Percentiles rank a stretch among this genome's conserved stretches.
Conservation (phyloP, 2,888 invertebrate species). For the Morpho deidamia region DNA sequence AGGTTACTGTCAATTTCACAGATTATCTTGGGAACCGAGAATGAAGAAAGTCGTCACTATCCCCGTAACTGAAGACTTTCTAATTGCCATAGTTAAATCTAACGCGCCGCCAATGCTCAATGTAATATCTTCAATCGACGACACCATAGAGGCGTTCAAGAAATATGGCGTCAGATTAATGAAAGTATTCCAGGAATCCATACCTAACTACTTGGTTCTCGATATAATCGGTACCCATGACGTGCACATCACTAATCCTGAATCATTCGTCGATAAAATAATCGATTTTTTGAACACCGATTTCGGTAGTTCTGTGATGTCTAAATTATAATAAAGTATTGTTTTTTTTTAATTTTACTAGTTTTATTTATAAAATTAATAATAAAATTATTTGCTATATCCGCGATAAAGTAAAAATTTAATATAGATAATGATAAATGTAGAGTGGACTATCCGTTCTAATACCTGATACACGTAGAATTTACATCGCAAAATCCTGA, state of each 20-base stretch:
- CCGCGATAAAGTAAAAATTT: too few species aligned
- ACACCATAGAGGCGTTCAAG: constrained; percentile 18
- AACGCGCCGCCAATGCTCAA: constrained; percentile 38
- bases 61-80: constrained; percentile 38
- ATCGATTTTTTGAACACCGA: constrained; percentile 43
- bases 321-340: constrained; percentile 5
- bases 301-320: not conserved
- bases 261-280: constrained; percentile 54
- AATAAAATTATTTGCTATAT: not conserved
- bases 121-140: constrained; percentile 31
- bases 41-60: constrained; percentile 38
- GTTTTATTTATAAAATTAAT: not conserved
- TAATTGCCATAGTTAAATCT: not conserved
- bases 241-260: constrained; percentile 76
- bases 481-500: too few species aligned
- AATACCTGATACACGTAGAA: too few species aligned
- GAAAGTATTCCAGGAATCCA: constrained; percentile 32
- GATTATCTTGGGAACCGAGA: constrained; percentile 48
- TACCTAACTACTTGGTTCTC: constrained; percentile 30
- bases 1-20: constrained; percentile 19
- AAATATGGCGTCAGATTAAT: constrained; percentile 33
- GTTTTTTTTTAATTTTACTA: not conserved
- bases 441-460: too few species aligned
- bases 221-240: constrained; percentile 76
- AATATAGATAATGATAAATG: too few species aligned